A percentile compares a stretch with the other conserved stretches of the same genome.
Evolutionary conservation across 1,140 invertebrate genomes (phyloP).

Genomic region (Heliconius congener): DNA sequence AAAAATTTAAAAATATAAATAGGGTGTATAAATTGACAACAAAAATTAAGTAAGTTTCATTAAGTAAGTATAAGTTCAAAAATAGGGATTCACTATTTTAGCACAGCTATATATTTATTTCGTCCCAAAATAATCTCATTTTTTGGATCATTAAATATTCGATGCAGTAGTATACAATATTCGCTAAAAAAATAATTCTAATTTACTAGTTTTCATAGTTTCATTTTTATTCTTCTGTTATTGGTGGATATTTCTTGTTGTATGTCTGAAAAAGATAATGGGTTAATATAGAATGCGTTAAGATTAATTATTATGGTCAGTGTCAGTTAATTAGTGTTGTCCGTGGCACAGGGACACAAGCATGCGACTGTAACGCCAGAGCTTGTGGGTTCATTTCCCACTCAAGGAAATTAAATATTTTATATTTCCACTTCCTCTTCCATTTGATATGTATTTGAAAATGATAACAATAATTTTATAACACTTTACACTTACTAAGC

Average conservation of each 20-base stretch:
- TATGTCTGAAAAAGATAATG: constrained; percentile 53
- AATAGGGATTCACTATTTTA: constrained; percentile 15
- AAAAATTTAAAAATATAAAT: neutral
- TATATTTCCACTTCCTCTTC: no score
- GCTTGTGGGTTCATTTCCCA: no score
- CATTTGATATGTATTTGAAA: no score
- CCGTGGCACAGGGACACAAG: no score
- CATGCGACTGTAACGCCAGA: no score
- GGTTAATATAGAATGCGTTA: no score
- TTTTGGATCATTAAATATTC: constrained; percentile 29
- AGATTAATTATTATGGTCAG: no score
- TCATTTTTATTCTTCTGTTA: constrained; percentile 35
- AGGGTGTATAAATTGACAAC: neutral
- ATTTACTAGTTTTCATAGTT: constrained; percentile 22
- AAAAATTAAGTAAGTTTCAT: neutral
- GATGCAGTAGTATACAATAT: constrained; percentile 14
- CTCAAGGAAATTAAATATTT: no score
- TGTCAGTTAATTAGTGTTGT: no score
- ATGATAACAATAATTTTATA: no score
- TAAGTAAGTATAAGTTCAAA: constrained; percentile 25
- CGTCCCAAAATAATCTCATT: constrained; percentile 14
- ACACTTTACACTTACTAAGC: no score
- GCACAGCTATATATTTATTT: neutral
- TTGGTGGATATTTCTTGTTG: constrained; percentile 45
- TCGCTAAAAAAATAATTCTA: constrained; percentile 20